phyloP scores from a whole-genome alignment of 2,113 vertebrate species.

The Pitta sordida region DNA sequence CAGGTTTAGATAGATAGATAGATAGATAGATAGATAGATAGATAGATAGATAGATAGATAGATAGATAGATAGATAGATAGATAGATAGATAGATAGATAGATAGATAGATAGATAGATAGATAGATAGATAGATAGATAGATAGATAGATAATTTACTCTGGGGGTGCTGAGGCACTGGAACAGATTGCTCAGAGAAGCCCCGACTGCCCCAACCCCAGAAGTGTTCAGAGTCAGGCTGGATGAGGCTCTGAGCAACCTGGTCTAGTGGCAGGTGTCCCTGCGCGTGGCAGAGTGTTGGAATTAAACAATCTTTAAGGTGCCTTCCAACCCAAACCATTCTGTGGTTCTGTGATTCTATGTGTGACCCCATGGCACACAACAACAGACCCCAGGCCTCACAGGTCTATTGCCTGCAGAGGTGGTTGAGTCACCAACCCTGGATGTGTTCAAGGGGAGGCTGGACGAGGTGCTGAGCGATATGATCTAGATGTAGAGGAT shows the following conservation, averaged over 20 bases:
- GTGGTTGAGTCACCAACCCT: too few relatives aligned
- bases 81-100: too few relatives aligned
- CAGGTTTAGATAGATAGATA: background rate
- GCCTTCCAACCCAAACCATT: background rate
- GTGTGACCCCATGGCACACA: background rate
- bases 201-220: background rate
- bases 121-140: too few relatives aligned
- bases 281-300: background rate
- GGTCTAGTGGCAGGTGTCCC: background rate
- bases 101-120: too few relatives aligned
- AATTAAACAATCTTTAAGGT: background rate
- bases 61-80: too few relatives aligned
- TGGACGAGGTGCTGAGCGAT: too few relatives aligned
- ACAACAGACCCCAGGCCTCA: background rate
- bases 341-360: background rate
- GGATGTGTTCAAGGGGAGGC: too few relatives aligned
- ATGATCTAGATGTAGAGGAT: too few relatives aligned
- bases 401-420: too few relatives aligned
- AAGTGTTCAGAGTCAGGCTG: background rate
- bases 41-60: too few relatives aligned
- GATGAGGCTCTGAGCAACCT: background rate
- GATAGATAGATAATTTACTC: too few relatives aligned
- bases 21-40: too few relatives aligned
- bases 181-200: background rate
- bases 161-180: background rate